phyloP scores from a whole-genome alignment of 2,113 vertebrate genomes.

The Tenebrosternarchus preto region DNA sequence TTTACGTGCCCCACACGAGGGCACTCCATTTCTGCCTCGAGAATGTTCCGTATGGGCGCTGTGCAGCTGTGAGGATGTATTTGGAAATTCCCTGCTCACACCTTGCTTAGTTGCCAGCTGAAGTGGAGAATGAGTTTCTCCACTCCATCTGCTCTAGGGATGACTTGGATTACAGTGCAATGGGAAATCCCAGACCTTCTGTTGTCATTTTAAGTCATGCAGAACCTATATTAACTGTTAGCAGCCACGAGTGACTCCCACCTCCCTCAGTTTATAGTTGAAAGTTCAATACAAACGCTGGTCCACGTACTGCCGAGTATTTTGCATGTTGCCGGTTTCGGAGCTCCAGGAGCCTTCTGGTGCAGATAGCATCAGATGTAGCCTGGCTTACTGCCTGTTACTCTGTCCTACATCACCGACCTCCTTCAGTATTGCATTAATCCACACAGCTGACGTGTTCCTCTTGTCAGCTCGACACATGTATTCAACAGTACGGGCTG shows the following conservation, averaged over 20 bases:
- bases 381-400: slow-evolving; percentile 52
- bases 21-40: neutral
- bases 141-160: slow-evolving; percentile 63
- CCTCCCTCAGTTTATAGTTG: slow-evolving; percentile 2
- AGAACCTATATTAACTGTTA: neutral
- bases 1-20: neutral
- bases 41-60: neutral
- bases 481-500: slow-evolving; percentile 69
- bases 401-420: slow-evolving; percentile 60
- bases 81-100: slow-evolving; percentile 66
- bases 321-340: neutral
- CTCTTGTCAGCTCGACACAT: slow-evolving; percentile 51
- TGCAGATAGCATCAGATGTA: slow-evolving; percentile 24
- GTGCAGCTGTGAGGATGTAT: slow-evolving; percentile 6
- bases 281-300: neutral
- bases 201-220: slow-evolving; percentile 26
- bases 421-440: slow-evolving; percentile 69
- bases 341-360: neutral
- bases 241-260: neutral
- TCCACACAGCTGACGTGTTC: slow-evolving; percentile 54
- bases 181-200: slow-evolving; percentile 54
- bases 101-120: slow-evolving; percentile 41
- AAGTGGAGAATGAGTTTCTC: slow-evolving; percentile 59
- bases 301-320: neutral
- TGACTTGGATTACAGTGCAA: slow-evolving; percentile 65